Conservation (phyloP, 2,113 vertebrate genomes). For the Myodes glareolus region DNA sequence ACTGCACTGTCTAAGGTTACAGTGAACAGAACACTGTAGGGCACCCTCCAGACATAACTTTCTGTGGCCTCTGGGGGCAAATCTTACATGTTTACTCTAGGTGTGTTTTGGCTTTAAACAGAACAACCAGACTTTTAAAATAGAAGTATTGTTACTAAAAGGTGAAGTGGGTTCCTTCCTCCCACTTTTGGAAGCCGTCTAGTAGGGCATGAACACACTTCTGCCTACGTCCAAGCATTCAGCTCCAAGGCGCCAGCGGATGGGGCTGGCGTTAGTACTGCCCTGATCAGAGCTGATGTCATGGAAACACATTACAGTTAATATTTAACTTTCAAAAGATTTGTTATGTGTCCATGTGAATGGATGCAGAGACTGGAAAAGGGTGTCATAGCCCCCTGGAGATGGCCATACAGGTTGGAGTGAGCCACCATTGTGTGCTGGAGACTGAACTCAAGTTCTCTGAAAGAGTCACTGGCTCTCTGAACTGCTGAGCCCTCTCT, state of each 20-base stretch:
- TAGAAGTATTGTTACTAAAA: not conserved
- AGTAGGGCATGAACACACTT: not conserved
- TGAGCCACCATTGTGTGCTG: not conserved
- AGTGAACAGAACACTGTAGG: not conserved
- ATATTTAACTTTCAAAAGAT: not conserved
- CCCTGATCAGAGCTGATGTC: not conserved
- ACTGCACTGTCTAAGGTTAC: not conserved
- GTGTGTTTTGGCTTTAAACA: conserved; percentile 24
- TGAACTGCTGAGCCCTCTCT: not conserved
- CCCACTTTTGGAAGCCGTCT: not conserved
- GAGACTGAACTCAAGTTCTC: not conserved
- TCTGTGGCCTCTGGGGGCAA: not conserved
- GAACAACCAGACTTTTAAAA: not conserved
- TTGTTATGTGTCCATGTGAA: not conserved
- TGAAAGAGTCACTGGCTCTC: not conserved
- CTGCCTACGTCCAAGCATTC: conserved; percentile 57
- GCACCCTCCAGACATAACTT: not conserved
- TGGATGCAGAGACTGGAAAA: not conserved
- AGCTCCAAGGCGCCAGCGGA: conserved; percentile 59
- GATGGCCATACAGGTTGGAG: not conserved
- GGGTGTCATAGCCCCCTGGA: not conserved
- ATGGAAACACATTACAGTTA: not conserved
- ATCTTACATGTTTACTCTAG: not conserved
- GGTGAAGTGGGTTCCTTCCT: not conserved
- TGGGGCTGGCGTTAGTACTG: not conserved